phyloP scores from a whole-genome alignment of 1,140 invertebrate genomes.

The Drosophila willistoni region DNA sequence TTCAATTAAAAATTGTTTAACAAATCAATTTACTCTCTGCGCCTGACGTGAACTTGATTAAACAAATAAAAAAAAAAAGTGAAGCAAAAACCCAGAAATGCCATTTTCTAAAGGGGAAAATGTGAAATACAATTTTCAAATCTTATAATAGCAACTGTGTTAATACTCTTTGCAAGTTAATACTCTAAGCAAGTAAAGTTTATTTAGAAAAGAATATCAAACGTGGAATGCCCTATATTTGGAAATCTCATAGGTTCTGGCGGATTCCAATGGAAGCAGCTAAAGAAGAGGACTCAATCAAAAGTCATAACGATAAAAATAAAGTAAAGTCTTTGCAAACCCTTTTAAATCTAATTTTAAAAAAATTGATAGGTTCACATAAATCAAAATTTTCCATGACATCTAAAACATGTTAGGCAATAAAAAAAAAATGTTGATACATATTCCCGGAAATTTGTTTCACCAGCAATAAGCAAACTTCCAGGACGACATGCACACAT shows the following conservation, averaged over 20 bases:
- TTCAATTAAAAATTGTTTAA: constrained; percentile 81
- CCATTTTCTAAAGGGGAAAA: constrained; percentile 52
- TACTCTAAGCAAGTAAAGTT: background rate
- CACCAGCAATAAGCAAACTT: background rate
- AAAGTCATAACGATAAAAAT: too few species aligned
- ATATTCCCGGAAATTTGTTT: background rate
- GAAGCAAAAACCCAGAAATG: constrained; percentile 42
- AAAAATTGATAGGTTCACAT: background rate
- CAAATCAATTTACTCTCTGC: constrained; percentile 65
- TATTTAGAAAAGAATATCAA: too few species aligned
- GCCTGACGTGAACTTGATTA: constrained; percentile 59
- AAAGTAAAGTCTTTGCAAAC: too few species aligned
- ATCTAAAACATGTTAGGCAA: background rate
- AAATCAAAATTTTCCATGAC: background rate
- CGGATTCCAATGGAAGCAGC: too few species aligned
- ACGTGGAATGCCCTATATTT: too few species aligned
- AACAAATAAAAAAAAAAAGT: constrained; percentile 12
- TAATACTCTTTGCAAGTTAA: background rate
- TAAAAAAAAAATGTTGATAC: background rate
- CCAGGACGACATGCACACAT: background rate
- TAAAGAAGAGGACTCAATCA: too few species aligned
- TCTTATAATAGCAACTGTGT: background rate
- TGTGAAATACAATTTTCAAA: background rate
- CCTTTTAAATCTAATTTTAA: too few species aligned
- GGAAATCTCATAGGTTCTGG: too few species aligned